Base-by-base conservation (phyloP, 2,888 invertebrate species). In the Acleris sparsana region DNA sequence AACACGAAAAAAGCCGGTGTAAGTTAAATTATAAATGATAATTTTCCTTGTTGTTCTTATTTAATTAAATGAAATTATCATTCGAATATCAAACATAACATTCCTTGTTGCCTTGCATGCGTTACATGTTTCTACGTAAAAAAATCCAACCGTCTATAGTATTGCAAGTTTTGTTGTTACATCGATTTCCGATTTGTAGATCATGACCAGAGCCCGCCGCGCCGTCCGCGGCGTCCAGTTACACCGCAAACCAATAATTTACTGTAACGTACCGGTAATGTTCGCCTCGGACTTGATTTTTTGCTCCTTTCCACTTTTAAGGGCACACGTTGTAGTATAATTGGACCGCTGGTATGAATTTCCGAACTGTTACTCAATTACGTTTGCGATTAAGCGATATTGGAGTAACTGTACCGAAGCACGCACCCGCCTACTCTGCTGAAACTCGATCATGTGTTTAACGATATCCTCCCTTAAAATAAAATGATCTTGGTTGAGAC, bases 191-290 rank as follows among this genome's bases (percentile, higher is more conserved):
- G 20, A n/a, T 11, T 61, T 39, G 48, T 25, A n/a, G 60, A 18
- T 56, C 44, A 43, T n/a, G 17, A 7, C 46, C 56, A 56, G 60
- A 63, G 53, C 13, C 22, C 20, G 43, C 64, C 64, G 18, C n/a
- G n/a, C n/a, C n/a, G 63, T 20, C 22, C 44, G 55, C 52, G 46
- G 73, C 79, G 78, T 72, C 73, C 75, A 75, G 74, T 70, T 69
- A 74, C 77, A 79, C 79, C 77, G 80, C 83, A 80, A 80, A 76
- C 80, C 78, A 73, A 82, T 84, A 83, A 86, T 85, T 86, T 84
- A 82, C 77, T 81, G 75, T 76, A 76, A 73, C 76, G 73, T 70
- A 78, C 79, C 78, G 75, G 83, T 85, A 85, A 81, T 75, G 86
- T 79, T 75, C 80, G 72, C 73, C 77, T 80, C 78, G 78, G 78